Percentiles rank a stretch among this genome's conserved stretches.
Conservation (phyloP, 1,140 invertebrate species). For the Holcopasites calliopsidis region DNA sequence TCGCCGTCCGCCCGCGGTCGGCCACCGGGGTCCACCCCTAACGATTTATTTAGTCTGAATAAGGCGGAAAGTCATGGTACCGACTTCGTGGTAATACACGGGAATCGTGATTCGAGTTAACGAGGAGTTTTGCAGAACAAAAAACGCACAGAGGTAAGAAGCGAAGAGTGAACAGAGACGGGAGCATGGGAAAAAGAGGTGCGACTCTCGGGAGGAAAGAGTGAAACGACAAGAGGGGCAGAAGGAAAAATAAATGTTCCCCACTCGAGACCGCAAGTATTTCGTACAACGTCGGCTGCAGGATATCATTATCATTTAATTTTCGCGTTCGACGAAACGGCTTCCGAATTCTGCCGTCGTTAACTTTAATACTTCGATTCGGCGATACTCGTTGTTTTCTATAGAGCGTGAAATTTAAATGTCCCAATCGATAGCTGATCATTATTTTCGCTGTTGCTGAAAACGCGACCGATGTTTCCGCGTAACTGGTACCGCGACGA, state of each 20-base stretch:
- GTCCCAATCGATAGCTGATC: conserved; percentile 62
- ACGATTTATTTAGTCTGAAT: conserved; percentile 50
- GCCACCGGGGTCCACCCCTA: conserved; percentile 14
- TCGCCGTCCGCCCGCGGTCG: conserved; percentile 39
- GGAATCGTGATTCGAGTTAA: conserved; percentile 43
- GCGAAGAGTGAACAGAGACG: conserved; percentile 5
- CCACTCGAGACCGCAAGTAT: conserved; percentile 41
- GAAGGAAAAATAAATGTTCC: conserved; percentile 44
- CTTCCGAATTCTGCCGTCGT: conserved; percentile 59
- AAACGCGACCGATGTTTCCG: conserved; percentile 12
- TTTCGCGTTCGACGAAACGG: conserved; percentile 59
- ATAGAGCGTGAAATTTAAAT: conserved; percentile 68
- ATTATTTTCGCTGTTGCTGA: conserved; percentile 60
- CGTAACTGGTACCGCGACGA: conserved; percentile 24
- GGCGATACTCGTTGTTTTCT: conserved; percentile 60
- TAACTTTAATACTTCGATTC: conserved; percentile 63
- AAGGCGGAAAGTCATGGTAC: conserved; percentile 25
- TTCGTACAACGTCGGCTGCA: conserved; percentile 43
- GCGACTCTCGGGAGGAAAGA: not conserved
- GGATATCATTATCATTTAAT: conserved; percentile 76
- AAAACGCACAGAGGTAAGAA: conserved; percentile 17
- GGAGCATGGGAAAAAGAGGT: conserved; percentile 2
- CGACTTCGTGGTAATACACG: conserved; percentile 1
- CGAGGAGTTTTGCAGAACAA: conserved; percentile 59
- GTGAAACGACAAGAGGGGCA: not conserved